phyloP scores from a whole-genome alignment of 2,888 invertebrate genomes.

The Drosophila borborema region DNA sequence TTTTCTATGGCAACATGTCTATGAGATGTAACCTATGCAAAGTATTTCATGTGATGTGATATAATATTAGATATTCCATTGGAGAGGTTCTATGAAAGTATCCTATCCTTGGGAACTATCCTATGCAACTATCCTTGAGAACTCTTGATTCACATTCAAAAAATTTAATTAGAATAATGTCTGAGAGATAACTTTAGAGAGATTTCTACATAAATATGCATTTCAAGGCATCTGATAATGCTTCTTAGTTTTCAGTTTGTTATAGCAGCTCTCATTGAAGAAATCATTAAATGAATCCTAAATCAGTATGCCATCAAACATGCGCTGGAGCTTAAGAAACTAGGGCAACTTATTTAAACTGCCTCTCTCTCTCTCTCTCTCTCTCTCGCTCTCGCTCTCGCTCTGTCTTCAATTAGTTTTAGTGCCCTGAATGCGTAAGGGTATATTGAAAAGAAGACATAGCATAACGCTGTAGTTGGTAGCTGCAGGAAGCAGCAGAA shows the following conservation, averaged over 20 bases:
- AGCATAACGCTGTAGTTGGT: slow-evolving; percentile 47
- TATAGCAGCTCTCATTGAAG: too few species aligned
- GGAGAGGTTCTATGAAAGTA: too few species aligned
- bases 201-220: too few species aligned
- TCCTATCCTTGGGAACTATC: too few species aligned
- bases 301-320: background rate
- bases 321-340: background rate
- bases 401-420: slow-evolving; percentile 9
- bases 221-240: too few species aligned
- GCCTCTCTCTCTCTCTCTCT: background rate
- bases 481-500: slow-evolving; percentile 63
- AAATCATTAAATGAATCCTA: background rate
- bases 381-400: background rate
- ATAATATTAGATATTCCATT: background rate
- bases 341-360: background rate
- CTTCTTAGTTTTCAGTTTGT: too few species aligned
- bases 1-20: background rate
- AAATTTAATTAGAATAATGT: too few species aligned
- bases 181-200: too few species aligned
- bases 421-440: slow-evolving; percentile 19
- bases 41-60: background rate
- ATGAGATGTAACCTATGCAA: background rate
- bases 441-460: slow-evolving; percentile 50
- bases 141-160: too few species aligned
- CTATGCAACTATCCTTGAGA: too few species aligned